A percentile compares a stretch with the other conserved stretches of the same genome.
These are phyloP conservation scores for Gymnocypris eckloni DNA, from an alignment of 2,797 vertebrate genomes.

Conservation along the genomic window DNA sequence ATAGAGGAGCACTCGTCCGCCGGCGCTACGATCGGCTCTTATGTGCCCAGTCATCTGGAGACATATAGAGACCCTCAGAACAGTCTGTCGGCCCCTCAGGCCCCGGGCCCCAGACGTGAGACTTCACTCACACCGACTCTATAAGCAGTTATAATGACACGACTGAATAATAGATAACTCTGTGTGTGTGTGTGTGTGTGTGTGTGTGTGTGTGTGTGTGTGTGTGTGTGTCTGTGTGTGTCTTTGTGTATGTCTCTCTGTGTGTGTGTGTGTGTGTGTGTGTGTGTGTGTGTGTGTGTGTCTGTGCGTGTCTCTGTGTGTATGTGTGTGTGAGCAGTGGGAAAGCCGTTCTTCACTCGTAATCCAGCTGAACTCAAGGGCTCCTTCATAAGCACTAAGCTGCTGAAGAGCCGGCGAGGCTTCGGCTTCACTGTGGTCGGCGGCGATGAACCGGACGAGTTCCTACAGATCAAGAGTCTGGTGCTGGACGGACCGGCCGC, in stretches of 20 bases:
- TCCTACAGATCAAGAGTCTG: conserved; percentile 98
- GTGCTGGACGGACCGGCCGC: conserved; percentile 96
- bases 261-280: no score
- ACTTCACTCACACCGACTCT: not conserved
- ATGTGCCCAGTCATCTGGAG: conserved; percentile 90
- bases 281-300: not conserved
- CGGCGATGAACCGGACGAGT: conserved; percentile 97
- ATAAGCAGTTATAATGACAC: not conserved
- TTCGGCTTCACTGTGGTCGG: conserved; percentile 98
- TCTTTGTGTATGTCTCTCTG: not conserved
- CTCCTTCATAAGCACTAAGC: conserved; percentile 96
- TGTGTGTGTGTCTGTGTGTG: conserved; percentile 32
- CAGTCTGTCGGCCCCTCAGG: conserved; percentile 72
- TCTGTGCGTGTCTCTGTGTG: not conserved
- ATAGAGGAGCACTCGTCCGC: conserved; percentile 94
- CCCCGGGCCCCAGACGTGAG: conserved; percentile 78
- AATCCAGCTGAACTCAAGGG: conserved; percentile 97
- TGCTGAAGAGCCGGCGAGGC: conserved; percentile 95
- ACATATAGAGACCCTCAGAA: conserved; percentile 88
- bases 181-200: conserved; percentile 38
- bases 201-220: conserved; percentile 33
- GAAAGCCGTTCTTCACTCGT: conserved; percentile 97
- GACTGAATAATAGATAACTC: not conserved
- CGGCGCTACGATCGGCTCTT: conserved; percentile 86
- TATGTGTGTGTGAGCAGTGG: conserved; percentile 72